Conservation (phyloP, 2,888 invertebrate species). For the Alentia gelatinosa region DNA sequence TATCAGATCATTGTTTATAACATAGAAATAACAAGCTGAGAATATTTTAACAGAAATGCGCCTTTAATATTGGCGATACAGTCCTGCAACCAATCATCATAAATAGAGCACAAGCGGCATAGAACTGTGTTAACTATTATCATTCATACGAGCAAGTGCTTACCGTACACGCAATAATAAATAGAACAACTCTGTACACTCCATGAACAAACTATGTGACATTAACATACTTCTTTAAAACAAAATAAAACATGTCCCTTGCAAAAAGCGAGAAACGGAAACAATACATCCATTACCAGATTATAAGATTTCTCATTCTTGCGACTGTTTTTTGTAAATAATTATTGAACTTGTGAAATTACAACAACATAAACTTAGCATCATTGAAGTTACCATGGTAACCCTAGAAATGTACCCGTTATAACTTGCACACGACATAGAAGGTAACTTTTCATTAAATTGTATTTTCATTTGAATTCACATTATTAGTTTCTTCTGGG, state of each 20-base stretch:
- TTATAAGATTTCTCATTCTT: background rate
- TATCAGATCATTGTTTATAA: background rate
- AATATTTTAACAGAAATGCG: background rate
- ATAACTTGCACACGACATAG: background rate
- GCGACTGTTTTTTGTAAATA: background rate
- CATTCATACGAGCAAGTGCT: background rate
- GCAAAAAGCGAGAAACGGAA: background rate
- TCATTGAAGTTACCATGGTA: background rate
- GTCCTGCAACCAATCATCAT: background rate
- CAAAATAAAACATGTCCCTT: background rate
- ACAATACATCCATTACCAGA: background rate
- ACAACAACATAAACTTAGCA: background rate
- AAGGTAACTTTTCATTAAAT: background rate
- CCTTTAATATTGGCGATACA: background rate
- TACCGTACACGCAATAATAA: conserved; percentile 42
- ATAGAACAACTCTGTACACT: conserved; percentile 18
- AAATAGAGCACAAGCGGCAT: background rate
- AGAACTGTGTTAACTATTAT: background rate
- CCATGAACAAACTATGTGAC: background rate
- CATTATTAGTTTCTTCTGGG: background rate
- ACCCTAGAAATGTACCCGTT: background rate
- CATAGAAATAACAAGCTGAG: background rate
- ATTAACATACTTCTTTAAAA: background rate
- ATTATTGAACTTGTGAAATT: background rate
- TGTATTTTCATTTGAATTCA: background rate